Evolutionary conservation across 2,888 invertebrate species (phyloP).

Genomic region (Germaria angustata): DNA sequence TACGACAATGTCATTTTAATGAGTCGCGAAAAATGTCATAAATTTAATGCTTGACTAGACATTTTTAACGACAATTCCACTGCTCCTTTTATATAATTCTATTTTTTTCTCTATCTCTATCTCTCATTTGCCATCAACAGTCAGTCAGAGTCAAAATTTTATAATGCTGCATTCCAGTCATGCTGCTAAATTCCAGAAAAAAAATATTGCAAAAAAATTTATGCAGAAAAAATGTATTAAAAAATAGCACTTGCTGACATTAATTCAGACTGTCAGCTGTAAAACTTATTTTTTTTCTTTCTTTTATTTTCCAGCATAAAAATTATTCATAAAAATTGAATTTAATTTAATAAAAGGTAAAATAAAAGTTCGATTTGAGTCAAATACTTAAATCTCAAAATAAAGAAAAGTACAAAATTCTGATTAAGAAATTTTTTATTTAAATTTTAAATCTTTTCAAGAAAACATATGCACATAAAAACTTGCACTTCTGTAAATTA

Average conservation of each 20-base stretch:
- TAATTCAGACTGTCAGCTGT: slow-evolving; percentile 44
- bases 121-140: slow-evolving; percentile 4
- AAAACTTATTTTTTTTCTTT: not conserved
- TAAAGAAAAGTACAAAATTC: no score
- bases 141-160: slow-evolving; percentile 39
- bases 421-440: no score
- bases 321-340: slow-evolving; percentile 33
- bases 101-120: not conserved
- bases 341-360: slow-evolving; percentile 8
- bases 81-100: not conserved
- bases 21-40: slow-evolving; percentile 66
- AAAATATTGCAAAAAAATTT: slow-evolving; percentile 3
- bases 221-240: not conserved
- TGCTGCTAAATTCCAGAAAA: slow-evolving; percentile 30
- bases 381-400: not conserved
- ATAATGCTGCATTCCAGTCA: slow-evolving; percentile 36
- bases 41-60: slow-evolving; percentile 67
- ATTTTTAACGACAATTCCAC: slow-evolving; percentile 61
- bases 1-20: slow-evolving; percentile 63
- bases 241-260: slow-evolving; percentile 37
- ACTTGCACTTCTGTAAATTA: no score
- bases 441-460: no score
- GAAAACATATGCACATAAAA: no score
- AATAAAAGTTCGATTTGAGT: not conserved
- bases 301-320: not conserved